Percentiles rank a stretch among this genome's conserved stretches.
These are phyloP conservation scores for Andrena cerasifolii DNA, from an alignment of 1,140 invertebrate species.

Conservation along the genomic window DNA sequence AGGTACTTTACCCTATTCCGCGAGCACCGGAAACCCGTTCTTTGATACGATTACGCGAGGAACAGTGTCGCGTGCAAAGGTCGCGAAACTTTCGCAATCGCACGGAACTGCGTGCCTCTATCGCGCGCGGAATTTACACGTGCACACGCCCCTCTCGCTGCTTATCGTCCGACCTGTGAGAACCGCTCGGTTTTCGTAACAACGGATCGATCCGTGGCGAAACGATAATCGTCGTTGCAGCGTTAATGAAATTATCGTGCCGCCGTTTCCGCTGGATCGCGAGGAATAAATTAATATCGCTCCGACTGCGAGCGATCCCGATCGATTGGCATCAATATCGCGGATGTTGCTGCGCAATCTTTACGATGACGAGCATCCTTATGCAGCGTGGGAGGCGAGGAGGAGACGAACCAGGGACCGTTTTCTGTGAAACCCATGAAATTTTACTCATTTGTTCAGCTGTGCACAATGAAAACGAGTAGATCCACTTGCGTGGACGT, in stretches of 20 bases:
- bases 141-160: background rate
- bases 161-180: conserved; percentile 27
- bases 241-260: conserved; percentile 35
- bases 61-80: conserved; percentile 52
- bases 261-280: conserved; percentile 11
- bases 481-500: too few relatives aligned
- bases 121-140: conserved; percentile 26
- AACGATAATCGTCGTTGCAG: conserved; percentile 8
- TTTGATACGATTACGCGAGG: conserved; percentile 44
- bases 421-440: too few relatives aligned
- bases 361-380: background rate
- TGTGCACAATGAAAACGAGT: too few relatives aligned
- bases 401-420: too few relatives aligned
- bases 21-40: conserved; percentile 62
- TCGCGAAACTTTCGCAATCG: conserved; percentile 58
- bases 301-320: background rate
- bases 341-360: conserved; percentile 20
- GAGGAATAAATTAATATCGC: conserved; percentile 30
- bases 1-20: background rate
- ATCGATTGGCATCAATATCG: conserved; percentile 15
- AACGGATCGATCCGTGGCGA: conserved; percentile 3
- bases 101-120: conserved; percentile 3
- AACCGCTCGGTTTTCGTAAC: conserved; percentile 51
- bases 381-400: too few relatives aligned
- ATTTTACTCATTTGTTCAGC: too few relatives aligned